A percentile compares a stretch with the other conserved stretches of the same genome.
These are phyloP conservation scores for Mystacornis crossleyi DNA, from an alignment of 2,113 vertebrate genomes.

Conservation along the genomic window DNA sequence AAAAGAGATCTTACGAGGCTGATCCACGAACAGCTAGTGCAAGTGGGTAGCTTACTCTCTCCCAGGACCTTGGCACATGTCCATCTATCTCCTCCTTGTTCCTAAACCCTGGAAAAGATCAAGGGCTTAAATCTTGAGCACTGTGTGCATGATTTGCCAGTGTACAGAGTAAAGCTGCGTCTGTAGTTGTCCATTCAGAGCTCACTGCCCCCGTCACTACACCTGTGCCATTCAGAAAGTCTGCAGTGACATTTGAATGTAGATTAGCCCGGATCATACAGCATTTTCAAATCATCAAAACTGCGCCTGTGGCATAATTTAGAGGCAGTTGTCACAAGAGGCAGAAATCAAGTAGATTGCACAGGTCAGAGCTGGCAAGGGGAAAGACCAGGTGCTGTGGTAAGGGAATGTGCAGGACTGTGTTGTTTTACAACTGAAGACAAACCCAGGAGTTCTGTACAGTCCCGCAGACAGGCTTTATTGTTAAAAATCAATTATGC, in stretches of 20 bases:
- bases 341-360: neutral
- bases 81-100: neutral
- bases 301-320: neutral
- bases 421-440: neutral
- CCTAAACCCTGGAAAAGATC: neutral
- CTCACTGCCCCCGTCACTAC: fast-evolving
- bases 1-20: neutral
- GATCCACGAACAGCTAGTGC: neutral
- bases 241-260: neutral
- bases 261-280: neutral
- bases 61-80: fast-evolving
- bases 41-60: neutral
- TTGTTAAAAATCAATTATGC: conserved; percentile 47
- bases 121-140: neutral
- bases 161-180: fast-evolving
- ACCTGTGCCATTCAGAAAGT: neutral
- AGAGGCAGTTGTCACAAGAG: neutral
- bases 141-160: neutral
- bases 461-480: conserved; percentile 35
- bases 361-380: neutral
- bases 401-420: neutral
- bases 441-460: neutral
- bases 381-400: neutral
- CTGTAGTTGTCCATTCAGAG: neutral
- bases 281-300: neutral